These are phyloP conservation scores for Penaeus monodon DNA, from an alignment of 2,888 invertebrate genomes.

Conservation along the genomic window DNA sequence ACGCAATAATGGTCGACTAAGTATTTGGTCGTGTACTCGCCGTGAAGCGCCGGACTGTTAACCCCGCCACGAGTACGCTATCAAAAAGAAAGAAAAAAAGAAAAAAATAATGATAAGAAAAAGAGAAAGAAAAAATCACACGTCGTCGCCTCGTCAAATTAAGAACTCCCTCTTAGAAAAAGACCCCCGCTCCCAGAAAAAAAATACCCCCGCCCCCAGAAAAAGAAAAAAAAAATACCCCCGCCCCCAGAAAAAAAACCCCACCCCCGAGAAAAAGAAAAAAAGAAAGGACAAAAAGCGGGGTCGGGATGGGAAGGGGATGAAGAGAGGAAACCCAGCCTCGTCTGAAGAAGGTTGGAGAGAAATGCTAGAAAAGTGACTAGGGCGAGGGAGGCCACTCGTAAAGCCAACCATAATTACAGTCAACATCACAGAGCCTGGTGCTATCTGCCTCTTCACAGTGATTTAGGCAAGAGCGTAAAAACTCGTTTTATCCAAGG, in stretches of 20 bases:
- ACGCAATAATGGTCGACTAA: neutral
- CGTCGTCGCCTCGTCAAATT: neutral
- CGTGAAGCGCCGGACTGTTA: no score
- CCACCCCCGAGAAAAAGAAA: neutral
- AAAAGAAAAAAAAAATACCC: neutral
- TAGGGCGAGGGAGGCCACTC: neutral
- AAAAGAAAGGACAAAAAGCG: neutral
- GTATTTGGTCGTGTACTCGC: conserved; percentile 17
- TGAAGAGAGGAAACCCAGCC: neutral
- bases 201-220: neutral
- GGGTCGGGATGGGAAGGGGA: conserved; percentile 8
- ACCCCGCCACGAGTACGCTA: no score
- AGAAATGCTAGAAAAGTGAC: neutral
- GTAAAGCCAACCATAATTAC: neutral
- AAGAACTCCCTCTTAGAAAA: neutral
- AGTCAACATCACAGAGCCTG: neutral
- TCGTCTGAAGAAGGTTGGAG: neutral
- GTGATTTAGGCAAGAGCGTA: conserved; percentile 13
- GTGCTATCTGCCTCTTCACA: neutral
- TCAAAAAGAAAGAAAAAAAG: no score
- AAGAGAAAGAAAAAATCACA: neutral
- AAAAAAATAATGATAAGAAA: no score
- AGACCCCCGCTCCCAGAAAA: neutral
- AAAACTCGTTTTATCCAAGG: conserved; percentile 18
- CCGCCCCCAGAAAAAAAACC: no score